phyloP scores from a whole-genome alignment of 2,797 vertebrate genomes.

The Babyrousa celebensis region DNA sequence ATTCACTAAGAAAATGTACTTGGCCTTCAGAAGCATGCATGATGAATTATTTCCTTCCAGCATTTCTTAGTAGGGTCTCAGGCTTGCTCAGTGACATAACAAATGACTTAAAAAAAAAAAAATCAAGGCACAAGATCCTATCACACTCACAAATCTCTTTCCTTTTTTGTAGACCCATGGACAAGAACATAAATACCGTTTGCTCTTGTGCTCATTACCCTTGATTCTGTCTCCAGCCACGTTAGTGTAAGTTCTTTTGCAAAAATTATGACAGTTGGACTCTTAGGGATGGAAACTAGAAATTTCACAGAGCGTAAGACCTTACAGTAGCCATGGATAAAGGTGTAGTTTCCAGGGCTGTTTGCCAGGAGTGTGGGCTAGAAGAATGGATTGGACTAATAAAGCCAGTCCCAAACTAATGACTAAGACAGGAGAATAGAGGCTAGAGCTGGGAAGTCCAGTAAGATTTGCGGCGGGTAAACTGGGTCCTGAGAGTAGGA shows the following conservation, averaged over 20 bases:
- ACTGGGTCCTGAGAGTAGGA: background rate
- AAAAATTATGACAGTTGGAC: background rate
- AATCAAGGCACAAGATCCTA: background rate
- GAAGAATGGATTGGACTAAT: background rate
- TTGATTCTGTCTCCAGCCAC: background rate
- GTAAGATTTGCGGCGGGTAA: background rate
- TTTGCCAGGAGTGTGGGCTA: background rate
- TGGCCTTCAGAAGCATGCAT: background rate
- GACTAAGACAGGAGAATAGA: background rate
- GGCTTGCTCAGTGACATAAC: background rate
- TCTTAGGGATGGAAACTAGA: background rate
- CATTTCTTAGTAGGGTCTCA: constrained; percentile 16
- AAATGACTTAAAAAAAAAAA: background rate
- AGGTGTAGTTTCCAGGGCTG: background rate
- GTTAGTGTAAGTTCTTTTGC: background rate
- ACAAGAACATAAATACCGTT: background rate
- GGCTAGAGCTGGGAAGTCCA: background rate
- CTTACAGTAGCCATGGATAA: background rate
- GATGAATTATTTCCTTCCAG: background rate
- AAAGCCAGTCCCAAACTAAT: background rate
- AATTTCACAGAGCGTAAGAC: background rate
- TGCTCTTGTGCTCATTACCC: background rate
- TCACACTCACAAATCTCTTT: background rate
- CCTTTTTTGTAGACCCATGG: background rate
- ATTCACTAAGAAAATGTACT: constrained; percentile 41